Base-by-base conservation (phyloP, 2,888 invertebrate species). In the Bruchidius siliquastri region DNA sequence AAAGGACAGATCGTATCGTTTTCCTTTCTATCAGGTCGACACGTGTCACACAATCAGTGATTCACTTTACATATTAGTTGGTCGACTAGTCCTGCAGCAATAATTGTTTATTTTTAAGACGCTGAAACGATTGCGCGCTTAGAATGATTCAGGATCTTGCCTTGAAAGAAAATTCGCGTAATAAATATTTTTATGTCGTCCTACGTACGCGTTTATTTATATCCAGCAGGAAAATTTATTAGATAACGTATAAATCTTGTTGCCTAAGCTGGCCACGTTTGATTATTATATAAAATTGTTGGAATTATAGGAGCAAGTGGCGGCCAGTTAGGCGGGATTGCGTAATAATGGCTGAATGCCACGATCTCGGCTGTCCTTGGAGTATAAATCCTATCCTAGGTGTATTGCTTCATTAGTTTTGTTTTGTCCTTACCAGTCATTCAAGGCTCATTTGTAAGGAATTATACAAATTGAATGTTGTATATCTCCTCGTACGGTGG, bases 121-220 rank as follows among this genome's bases (percentile, higher is more conserved):
- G 49, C 18, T 49, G 49, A 49, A 49, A 49, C 49, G 49, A 69
- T 69, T 69, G 26, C 69, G 22, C 22, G 20, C 69, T 20, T 22
- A 71, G 68, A 66, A 74, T 77, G 77, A 77, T 74, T 77, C 77
- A 77, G 76, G 75, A 75, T 73, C 75, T 71, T 71, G 74, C 77
- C 76, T 77, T 76, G 75, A 77, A 76, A 75, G 76, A 77, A 76
- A 77, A 77, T 77, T 69, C 74, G 75, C 74, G 73, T 68, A 74
- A 77, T 75, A 77, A 77, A 77, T 77, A 77, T 75, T 75, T 77
- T 77, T 76, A 74, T 76, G 77, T 76, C 77, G 74, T 76, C 77
- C 77, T 73, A 77, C 77, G 77, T 75, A 72, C 18, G 71, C 32
- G 49, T 71, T 49, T 71, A 71, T 71, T 71, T 71, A 71, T 71